Evolutionary conservation across 2,113 vertebrate genomes (phyloP).

Genomic region (Microtus montanus): DNA sequence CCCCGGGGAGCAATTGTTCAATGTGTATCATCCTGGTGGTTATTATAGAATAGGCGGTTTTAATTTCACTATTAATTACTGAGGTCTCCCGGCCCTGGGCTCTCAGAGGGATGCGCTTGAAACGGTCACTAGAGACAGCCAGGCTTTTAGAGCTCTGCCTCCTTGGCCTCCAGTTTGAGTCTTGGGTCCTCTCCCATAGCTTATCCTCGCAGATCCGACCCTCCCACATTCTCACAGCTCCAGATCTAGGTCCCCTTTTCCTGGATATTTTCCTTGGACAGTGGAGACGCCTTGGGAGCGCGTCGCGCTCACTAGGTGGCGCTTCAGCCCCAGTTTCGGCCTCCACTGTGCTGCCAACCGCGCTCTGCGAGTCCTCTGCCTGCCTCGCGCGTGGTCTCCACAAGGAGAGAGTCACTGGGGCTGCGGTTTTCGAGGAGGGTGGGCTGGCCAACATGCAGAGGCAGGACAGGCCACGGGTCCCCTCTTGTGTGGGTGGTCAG

Average conservation of each 20-base stretch:
- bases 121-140: background rate
- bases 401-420: fast-evolving
- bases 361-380: too few species aligned
- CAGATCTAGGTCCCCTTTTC: background rate
- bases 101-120: background rate
- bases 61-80: background rate
- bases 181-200: background rate
- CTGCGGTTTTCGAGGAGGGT: background rate
- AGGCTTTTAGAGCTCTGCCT: background rate
- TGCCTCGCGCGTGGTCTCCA: fast-evolving
- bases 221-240: background rate
- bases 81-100: background rate
- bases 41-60: background rate
- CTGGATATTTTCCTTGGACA: background rate
- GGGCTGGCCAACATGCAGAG: background rate
- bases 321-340: slow-evolving; percentile 27
- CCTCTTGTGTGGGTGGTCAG: background rate
- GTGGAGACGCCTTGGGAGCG: slow-evolving; percentile 34
- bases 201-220: background rate
- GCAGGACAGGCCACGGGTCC: background rate
- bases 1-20: background rate
- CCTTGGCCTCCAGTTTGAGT: background rate
- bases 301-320: slow-evolving; percentile 71
- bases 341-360: too few species aligned
- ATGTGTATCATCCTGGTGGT: background rate